Conservation (phyloP, 2,888 invertebrate species). For the Archaeoteleia sp. region DNA sequence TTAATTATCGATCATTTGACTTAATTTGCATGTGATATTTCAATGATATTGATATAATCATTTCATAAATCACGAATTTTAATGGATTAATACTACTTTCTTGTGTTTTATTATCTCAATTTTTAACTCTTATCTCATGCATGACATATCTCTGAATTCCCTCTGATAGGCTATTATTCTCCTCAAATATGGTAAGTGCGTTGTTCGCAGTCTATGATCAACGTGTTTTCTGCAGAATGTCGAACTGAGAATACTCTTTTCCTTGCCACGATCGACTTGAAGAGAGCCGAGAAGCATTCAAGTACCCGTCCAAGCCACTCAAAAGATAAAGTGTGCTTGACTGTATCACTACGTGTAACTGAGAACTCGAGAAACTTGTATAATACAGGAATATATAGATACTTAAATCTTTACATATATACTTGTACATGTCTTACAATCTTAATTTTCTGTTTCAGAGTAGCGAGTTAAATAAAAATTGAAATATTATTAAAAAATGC, state of each 20-base stretch:
- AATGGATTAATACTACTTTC: too few species aligned
- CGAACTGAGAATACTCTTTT: constrained; percentile 43
- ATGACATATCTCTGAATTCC: constrained; percentile 15
- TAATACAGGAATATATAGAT: constrained; percentile 39
- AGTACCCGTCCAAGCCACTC: constrained; percentile 48
- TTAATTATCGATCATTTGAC: too few species aligned
- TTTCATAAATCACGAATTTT: too few species aligned
- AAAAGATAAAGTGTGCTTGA: constrained; percentile 48
- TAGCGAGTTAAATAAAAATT: too few species aligned
- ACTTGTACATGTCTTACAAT: constrained; percentile 35
- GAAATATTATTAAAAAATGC: too few species aligned
- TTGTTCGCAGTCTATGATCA: constrained; percentile 41
- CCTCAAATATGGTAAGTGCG: constrained; percentile 15
- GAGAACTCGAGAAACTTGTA: constrained; percentile 45
- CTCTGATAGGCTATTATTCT: constrained; percentile 38
- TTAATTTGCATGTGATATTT: too few species aligned
- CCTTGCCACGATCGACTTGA: constrained; percentile 45
- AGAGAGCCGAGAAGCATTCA: constrained; percentile 44
- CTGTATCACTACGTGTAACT: constrained; percentile 45
- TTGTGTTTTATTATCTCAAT: too few species aligned
- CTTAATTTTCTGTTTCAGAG: too few species aligned
- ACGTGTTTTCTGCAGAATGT: constrained; percentile 43
- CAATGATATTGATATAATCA: too few species aligned
- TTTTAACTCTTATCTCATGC: too few species aligned
- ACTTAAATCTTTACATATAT: constrained; percentile 37